Percentiles rank a stretch among this genome's conserved stretches.
Evolutionary conservation across 2,113 vertebrate genomes (phyloP).

Genomic region (Colossoma macropomum): DNA sequence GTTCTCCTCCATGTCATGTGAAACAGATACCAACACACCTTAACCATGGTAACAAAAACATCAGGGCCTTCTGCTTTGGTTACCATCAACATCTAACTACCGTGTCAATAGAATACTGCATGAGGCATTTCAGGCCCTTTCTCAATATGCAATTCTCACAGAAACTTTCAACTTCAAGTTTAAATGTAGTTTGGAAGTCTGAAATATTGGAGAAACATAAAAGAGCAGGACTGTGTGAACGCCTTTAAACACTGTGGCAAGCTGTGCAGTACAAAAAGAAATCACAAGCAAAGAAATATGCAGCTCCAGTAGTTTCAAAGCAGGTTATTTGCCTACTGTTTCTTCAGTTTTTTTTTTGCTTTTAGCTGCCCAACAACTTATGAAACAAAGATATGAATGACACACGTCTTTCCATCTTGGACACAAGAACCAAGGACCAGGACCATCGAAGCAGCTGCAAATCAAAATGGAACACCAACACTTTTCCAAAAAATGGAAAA

Average conservation of each 20-base stretch:
- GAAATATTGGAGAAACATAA: no score
- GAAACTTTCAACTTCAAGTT: no score
- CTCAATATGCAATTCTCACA: neutral
- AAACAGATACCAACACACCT: neutral
- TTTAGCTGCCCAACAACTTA: conserved; percentile 15
- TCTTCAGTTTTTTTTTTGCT: neutral
- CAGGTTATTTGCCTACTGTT: neutral
- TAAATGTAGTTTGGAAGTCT: no score
- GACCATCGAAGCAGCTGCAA: neutral
- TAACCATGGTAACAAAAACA: conserved; percentile 5
- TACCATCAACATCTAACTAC: neutral
- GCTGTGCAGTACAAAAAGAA: no score
- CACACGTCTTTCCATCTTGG: conserved; percentile 13
- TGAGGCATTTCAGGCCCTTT: neutral
- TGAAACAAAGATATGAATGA: conserved; percentile 1
- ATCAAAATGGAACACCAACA: neutral
- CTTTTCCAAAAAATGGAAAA: no score
- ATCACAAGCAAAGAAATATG: neutral
- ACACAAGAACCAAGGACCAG: conserved; percentile 5
- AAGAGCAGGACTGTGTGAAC: neutral
- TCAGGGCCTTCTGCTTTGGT: neutral
- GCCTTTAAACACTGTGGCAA: neutral
- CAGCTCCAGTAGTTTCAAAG: neutral
- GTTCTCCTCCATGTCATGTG: neutral
- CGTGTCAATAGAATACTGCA: neutral